These are phyloP conservation scores for Phodopus roborovskii DNA, from an alignment of 2,113 vertebrate genomes.

Conservation along the genomic window DNA sequence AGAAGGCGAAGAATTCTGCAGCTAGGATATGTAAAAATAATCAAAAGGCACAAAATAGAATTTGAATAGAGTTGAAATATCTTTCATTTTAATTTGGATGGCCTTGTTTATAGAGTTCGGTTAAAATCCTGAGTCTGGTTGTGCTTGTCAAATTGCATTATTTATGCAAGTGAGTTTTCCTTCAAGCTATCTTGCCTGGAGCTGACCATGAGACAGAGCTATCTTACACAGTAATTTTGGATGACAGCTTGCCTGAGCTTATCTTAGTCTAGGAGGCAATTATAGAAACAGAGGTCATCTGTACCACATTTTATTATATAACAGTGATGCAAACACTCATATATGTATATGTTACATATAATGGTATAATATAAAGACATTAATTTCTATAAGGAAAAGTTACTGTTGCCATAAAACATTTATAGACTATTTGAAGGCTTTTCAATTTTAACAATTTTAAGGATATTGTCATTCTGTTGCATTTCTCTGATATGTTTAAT, in stretches of 20 bases:
- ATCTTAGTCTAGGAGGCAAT: conserved; percentile 77
- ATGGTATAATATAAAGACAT: not conserved
- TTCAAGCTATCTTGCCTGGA: conserved; percentile 82
- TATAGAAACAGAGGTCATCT: conserved; percentile 82
- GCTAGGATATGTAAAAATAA: not conserved
- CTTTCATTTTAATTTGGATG: conserved; percentile 74
- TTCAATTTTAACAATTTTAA: conserved; percentile 43
- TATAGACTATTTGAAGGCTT: conserved; percentile 32
- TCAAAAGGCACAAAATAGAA: conserved; percentile 9
- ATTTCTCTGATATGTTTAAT: not conserved
- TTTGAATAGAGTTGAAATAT: conserved; percentile 69
- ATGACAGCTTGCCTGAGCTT: conserved; percentile 86
- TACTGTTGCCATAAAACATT: not conserved
- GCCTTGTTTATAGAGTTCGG: conserved; percentile 59
- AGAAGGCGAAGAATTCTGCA: conserved; percentile 34
- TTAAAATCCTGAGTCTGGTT: conserved; percentile 82
- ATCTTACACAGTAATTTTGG: conserved; percentile 84
- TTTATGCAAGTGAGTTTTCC: conserved; percentile 79
- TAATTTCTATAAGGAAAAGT: conserved; percentile 1
- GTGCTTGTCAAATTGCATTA: conserved; percentile 84
- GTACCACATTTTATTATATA: conserved; percentile 81
- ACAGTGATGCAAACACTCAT: conserved; percentile 71
- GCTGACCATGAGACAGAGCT: conserved; percentile 83
- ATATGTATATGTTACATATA: not conserved
- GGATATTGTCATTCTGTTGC: not conserved